Evolutionary conservation across 2,113 vertebrate genomes (phyloP).

Genomic region (Neoarius graeffei): DNA sequence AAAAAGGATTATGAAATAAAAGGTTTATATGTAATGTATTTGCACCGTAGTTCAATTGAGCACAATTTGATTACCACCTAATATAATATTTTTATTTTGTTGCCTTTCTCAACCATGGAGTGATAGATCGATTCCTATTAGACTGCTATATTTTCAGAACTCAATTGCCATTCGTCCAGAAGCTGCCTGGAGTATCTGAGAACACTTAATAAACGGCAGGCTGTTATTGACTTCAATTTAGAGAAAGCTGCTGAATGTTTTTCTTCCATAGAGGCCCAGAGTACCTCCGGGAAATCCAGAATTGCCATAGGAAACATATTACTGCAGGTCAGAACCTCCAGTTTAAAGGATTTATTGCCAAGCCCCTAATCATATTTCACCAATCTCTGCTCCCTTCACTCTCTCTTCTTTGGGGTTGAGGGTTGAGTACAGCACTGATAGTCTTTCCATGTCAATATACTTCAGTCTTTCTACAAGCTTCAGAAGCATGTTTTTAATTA

Average conservation of each 20-base stretch:
- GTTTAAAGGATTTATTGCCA: constrained; percentile 69
- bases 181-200: constrained; percentile 63
- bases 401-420: constrained; percentile 35
- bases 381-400: constrained; percentile 43
- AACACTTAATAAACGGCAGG: constrained; percentile 71
- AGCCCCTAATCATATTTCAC: constrained; percentile 55
- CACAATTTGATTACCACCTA: constrained; percentile 45
- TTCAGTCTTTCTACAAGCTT: constrained; percentile 7
- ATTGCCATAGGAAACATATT: constrained; percentile 69
- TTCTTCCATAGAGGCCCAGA: constrained; percentile 61
- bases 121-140: constrained; percentile 54
- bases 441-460: constrained; percentile 35
- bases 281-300: constrained; percentile 67
- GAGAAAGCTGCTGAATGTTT: constrained; percentile 73
- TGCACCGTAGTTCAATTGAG: constrained; percentile 39
- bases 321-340: constrained; percentile 66
- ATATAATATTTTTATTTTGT: constrained; percentile 55
- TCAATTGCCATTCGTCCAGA: constrained; percentile 55
- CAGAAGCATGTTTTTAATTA: constrained; percentile 11
- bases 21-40: constrained; percentile 39
- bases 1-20: constrained; percentile 29
- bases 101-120: constrained; percentile 35
- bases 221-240: constrained; percentile 75
- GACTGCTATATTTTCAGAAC: constrained; percentile 53
- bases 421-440: constrained; percentile 18